Base-by-base conservation (phyloP, 2,113 vertebrate genomes). In the Channa argus region DNA sequence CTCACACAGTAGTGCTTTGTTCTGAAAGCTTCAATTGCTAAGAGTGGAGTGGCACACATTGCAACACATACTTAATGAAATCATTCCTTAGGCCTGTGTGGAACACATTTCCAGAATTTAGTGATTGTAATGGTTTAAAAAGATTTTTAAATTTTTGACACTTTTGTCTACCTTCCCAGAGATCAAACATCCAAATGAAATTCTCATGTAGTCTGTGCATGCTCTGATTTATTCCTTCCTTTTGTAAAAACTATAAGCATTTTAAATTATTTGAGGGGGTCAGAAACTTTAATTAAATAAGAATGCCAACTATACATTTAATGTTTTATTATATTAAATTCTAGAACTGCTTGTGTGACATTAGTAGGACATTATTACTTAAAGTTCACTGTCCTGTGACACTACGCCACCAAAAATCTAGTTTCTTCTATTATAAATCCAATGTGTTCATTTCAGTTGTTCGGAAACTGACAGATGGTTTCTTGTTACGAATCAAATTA, bases 401-500 rank as follows among this genome's bases (percentile, higher is more conserved):
- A 77, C 71, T 6, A 51, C 38, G 55, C 7, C 14, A 69, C 65
- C 64, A 71, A 37, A 59, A 62, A 58, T 69, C 14, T 47, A 67
- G 59, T 70, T 41, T 69, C 63, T 73, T 51, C 79, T 77, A 80
- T 85, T 71, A 62, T 60, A 38, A 61, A 74, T 52, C 56, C n/a
- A 52, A 72, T 7, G 3, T 55, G 69, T 73, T 72, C 61, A 67
- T 79, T 85, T 77, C 64, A 71, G 60, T 71, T 82, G 63, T 68
- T 67, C 41, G 69, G 75, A 34, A 79, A 74, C 50, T 59, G 79
- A 43, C 51, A 8, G 68, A 79, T 55, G 39, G 53, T 73, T 75
- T 82, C 51, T 66, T 49, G n/a, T 56, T 79, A 70, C 50, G 46
- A 82, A 75, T 84, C 70, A 76, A 73, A 77, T 43, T 56, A 47